Percentiles rank a stretch among this genome's conserved stretches.
Evolutionary conservation across 2,888 invertebrate species (phyloP).

Genomic region (Hemaris fuciformis): DNA sequence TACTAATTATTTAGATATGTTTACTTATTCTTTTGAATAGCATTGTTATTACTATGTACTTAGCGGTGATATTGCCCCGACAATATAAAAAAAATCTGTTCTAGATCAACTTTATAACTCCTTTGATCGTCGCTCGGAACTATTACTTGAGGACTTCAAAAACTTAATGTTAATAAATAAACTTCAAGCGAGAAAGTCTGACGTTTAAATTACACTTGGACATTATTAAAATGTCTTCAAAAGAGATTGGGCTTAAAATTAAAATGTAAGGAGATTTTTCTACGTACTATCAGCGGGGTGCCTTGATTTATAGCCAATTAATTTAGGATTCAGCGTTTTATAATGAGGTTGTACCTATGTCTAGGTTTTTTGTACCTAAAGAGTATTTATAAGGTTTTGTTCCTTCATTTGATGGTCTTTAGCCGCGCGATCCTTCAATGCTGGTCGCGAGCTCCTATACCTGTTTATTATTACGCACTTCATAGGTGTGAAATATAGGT

Average conservation of each 20-base stretch:
- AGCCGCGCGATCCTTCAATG: too few relatives aligned
- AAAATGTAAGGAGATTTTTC: slow-evolving; percentile 6
- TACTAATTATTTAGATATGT: too few relatives aligned
- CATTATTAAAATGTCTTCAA: slow-evolving; percentile 8
- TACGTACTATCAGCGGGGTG: slow-evolving; percentile 5
- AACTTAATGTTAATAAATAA: neutral
- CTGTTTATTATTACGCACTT: too few relatives aligned
- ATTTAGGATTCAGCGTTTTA: neutral
- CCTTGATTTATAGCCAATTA: slow-evolving; percentile 8
- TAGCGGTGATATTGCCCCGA: too few relatives aligned
- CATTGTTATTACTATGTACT: too few relatives aligned
- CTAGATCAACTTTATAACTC: neutral
- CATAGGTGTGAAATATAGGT: too few relatives aligned
- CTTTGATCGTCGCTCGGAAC: neutral
- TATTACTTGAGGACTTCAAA: neutral
- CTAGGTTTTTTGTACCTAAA: neutral
- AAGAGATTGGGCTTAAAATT: slow-evolving; percentile 7
- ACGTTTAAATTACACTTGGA: neutral
- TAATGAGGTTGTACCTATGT: neutral
- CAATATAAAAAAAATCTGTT: too few relatives aligned
- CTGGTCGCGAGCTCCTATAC: too few relatives aligned
- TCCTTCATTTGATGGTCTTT: too few relatives aligned
- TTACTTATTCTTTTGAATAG: too few relatives aligned
- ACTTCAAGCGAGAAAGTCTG: neutral
- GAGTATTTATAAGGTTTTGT: neutral